Conservation (phyloP, 2,113 vertebrate genomes). For the Corapipo altera region DNA sequence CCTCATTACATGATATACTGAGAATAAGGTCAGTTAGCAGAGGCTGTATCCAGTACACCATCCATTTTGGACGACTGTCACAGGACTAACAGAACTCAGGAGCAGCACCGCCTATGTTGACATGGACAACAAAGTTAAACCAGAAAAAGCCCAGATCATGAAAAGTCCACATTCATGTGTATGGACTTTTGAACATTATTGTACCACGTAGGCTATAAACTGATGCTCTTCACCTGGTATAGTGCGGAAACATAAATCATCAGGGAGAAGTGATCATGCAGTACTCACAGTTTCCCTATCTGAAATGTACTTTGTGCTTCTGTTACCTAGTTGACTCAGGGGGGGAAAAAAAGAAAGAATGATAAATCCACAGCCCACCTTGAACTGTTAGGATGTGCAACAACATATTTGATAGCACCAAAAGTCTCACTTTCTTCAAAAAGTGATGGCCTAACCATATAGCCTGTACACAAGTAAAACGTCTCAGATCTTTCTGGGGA, state of each 20-base stretch:
- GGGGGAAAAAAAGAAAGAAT: accelerated
- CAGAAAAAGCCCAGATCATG: not conserved
- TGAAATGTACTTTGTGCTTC: not conserved
- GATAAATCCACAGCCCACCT: accelerated
- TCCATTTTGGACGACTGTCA: accelerated
- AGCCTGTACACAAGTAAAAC: not conserved
- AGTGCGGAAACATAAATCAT: not conserved
- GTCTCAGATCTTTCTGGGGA: not conserved
- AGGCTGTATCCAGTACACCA: not conserved
- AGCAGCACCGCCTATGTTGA: not conserved
- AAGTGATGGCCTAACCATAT: not conserved
- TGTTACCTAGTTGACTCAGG: not conserved
- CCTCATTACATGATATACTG: accelerated
- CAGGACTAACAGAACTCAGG: not conserved
- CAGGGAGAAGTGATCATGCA: not conserved
- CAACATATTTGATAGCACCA: not conserved
- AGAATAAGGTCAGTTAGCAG: not conserved
- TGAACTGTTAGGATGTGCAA: not conserved
- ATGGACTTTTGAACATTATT: accelerated
- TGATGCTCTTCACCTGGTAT: not conserved
- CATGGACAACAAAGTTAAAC: not conserved
- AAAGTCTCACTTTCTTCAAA: not conserved
- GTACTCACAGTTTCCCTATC: not conserved
- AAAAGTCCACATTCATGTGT: not conserved
- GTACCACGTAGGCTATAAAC: not conserved